phyloP scores from a whole-genome alignment of 2,888 invertebrate species.

The Eupithecia subumbrata region DNA sequence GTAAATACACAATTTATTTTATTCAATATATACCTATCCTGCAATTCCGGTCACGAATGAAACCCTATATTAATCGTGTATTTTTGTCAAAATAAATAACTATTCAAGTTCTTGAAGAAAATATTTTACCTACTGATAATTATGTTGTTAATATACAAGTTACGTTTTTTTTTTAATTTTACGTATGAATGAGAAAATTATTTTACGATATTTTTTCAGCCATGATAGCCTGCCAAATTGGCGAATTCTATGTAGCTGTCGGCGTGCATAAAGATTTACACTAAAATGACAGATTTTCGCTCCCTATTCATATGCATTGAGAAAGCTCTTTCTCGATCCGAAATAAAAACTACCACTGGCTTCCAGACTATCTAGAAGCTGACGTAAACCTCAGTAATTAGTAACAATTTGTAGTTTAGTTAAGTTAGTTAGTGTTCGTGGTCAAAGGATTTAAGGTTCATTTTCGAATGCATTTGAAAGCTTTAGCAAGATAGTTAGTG shows the following conservation, averaged over 20 bases:
- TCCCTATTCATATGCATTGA: background rate
- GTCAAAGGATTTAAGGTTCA: conserved; percentile 18
- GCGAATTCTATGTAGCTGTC: background rate
- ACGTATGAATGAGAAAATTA: background rate
- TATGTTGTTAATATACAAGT: too few species aligned
- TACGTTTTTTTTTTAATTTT: background rate
- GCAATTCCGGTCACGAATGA: too few species aligned
- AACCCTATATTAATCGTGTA: too few species aligned
- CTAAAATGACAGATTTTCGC: background rate
- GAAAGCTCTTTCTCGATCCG: background rate
- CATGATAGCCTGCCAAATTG: background rate
- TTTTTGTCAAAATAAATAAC: too few species aligned
- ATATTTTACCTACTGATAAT: too few species aligned
- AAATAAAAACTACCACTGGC: background rate
- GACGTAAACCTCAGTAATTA: conserved; percentile 27
- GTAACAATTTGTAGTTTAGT: conserved; percentile 25
- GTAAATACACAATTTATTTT: too few species aligned
- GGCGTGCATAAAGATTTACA: background rate
- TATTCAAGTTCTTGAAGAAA: too few species aligned
- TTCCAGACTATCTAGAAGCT: conserved; percentile 16
- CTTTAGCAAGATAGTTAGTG: background rate
- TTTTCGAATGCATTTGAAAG: conserved; percentile 1
- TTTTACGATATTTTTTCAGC: too few species aligned
- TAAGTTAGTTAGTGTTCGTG: conserved; percentile 24
- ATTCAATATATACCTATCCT: too few species aligned